Conservation (phyloP, 2,113 vertebrate genomes). For the Bagarius yarrelli region DNA sequence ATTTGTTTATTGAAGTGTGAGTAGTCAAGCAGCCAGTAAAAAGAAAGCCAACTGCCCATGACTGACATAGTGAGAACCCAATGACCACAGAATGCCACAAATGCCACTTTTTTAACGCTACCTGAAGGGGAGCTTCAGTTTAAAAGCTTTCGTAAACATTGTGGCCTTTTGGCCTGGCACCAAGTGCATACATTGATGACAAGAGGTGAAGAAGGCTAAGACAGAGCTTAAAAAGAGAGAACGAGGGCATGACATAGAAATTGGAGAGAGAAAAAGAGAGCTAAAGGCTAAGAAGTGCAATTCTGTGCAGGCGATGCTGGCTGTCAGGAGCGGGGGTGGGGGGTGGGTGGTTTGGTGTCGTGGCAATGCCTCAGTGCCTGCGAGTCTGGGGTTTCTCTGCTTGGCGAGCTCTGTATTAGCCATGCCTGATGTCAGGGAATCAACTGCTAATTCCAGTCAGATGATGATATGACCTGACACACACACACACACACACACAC, state of each 20-base stretch:
- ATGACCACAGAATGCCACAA: neutral
- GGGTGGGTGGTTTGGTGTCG: too few relatives aligned
- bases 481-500: conserved; percentile 23
- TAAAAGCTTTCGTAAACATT: neutral
- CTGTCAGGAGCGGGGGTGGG: conserved; percentile 58
- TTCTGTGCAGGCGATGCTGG: conserved; percentile 47
- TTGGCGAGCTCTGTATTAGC: conserved; percentile 56
- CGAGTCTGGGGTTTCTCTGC: conserved; percentile 53
- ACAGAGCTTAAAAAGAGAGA: conserved; percentile 7
- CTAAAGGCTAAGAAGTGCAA: conserved; percentile 17
- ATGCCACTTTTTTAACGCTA: neutral
- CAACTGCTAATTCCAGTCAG: conserved; percentile 58
- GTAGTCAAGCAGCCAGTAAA: neutral
- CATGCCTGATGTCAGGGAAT: conserved; percentile 59
- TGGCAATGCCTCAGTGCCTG: too few relatives aligned
- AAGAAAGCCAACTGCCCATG: neutral
- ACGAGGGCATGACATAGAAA: too few relatives aligned
- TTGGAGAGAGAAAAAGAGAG: conserved; percentile 9
- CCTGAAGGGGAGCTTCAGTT: neutral
- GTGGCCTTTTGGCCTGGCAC: neutral
- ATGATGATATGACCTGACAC: conserved; percentile 41
- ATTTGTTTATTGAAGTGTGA: neutral
- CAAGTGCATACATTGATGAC: neutral
- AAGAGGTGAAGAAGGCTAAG: neutral
- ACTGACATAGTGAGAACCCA: neutral